Evolutionary conservation across 2,113 vertebrate species (phyloP), one percentile per base, ranked within the genome.

Genomic region (Hyperopisus bebe): DNA sequence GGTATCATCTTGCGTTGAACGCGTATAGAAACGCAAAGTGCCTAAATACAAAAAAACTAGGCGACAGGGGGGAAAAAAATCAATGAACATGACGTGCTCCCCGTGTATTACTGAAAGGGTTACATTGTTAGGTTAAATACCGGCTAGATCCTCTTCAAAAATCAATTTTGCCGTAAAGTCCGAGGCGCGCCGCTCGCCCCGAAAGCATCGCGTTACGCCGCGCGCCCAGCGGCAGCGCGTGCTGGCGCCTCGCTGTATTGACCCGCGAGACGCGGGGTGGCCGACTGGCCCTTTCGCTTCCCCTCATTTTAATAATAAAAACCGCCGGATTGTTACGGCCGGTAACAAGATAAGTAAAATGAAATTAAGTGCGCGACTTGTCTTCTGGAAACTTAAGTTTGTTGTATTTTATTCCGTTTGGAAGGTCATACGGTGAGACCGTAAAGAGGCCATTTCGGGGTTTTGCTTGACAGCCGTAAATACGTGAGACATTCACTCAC

Each of bases 71-170:
- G 95, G 95, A 90, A 96, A 96, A 96, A 97, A 96, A 99, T 99
- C 97, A 97, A 99, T 99, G 97, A 97, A 95, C 96, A 96, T 96
- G 97, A 97, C 97, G 94, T 90, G 96, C 96, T 95, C 96, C 96
- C 96, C 95, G 93, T 97, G 97, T 98, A 96, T 95, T 96, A 97
- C 97, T 97, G 95, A 94, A 90, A 92, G 96, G 97, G 96, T 97
- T 96, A 97, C 96, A 96, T 95, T 97, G 97, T 98, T 97, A 97
- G 98, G 97, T 99, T 98, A 99, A 98, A 98, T 95, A 97, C 97
- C 94, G 96, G 95, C 97, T 95, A 96, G 96, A 95, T 97, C 97
- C 97, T 97, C 97, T 97, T 97, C 95, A 96, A 97, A 95, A 98
- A 99, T 99, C 97, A 98, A 98, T 99, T 55, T 95, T 96, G 96